Base-by-base conservation (phyloP, 1,140 invertebrate species). In the Drosophila jambulina region DNA sequence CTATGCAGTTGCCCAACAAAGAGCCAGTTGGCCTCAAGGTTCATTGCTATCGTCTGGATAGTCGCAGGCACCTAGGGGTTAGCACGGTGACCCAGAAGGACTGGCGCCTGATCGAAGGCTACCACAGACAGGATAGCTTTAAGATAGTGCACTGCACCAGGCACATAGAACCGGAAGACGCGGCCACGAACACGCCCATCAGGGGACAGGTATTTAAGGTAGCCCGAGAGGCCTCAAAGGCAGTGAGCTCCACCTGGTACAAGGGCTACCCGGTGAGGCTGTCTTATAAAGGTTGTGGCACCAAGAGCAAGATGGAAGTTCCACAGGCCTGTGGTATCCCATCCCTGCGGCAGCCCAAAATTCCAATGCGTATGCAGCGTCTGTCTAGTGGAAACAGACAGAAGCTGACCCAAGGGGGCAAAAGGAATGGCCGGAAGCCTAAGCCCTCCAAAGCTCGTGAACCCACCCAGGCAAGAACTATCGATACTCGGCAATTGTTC, bases 281-380 rank as follows among this genome's bases (percentile, higher is more conserved):
- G 0, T 36, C 13, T 3, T 13, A 13, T 12, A 2, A 4, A 0
- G 4, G 12, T 5, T 5, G 4, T 13, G 13, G 13, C 0, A 4
- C 34, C 4, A 36, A 36, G 34, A 10, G 10, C 32, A 36, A 36
- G 13, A 1, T 1, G 4, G 12, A 4, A 9, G 10, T 4, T 4
- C 4, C 8, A 17, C 0, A 8, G 7, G n/a, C n/a, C n/a, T n/a
- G n/a, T n/a, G 38, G 2, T 2, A 40, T 8, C 6, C 7, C 3
- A 8, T 40, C 1, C 38, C 7, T 40, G 38, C 38, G 4, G 6
- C n/a, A 19, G 42, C 42, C 42, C 2, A 43, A 12, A 5, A 19
- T 19, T 2, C 9, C 40, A 0, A 19, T 12, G 0, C n/a, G n/a
- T 0, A 8, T 40, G 38, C 17, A n/a, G 17, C 8, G 38, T 7